Conservation (phyloP, 2,113 vertebrate genomes). For the Salvelinus namaycush region DNA sequence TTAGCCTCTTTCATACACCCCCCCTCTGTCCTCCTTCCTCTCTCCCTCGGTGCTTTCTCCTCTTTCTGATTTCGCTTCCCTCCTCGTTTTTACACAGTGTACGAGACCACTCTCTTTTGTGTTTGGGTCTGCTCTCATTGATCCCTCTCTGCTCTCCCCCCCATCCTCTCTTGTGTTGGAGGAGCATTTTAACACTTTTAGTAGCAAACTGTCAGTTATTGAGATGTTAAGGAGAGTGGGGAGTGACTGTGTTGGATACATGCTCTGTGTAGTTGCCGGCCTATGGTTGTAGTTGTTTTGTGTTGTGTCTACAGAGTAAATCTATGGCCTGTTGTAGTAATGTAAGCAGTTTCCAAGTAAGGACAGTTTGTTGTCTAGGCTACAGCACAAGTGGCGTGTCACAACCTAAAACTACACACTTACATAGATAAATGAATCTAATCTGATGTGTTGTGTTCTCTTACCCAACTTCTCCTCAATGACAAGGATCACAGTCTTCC, state of each 20-base stretch:
- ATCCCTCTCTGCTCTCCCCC: slow-evolving; percentile 4
- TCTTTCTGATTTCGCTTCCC: neutral
- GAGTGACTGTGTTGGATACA: neutral
- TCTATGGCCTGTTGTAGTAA: slow-evolving; percentile 41
- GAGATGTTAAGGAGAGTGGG: too few species aligned
- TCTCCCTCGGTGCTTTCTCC: slow-evolving; percentile 1
- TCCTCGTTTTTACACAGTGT: slow-evolving; percentile 21
- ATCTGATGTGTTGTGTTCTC: too few species aligned
- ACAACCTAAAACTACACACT: too few species aligned
- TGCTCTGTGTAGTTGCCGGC: slow-evolving; percentile 37
- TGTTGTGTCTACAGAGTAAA: neutral
- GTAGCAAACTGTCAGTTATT: slow-evolving; percentile 42
- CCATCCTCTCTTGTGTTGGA: slow-evolving; percentile 18
- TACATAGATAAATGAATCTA: too few species aligned
- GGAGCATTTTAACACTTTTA: slow-evolving; percentile 20
- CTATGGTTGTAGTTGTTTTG: slow-evolving; percentile 48
- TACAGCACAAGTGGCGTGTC: slow-evolving; percentile 64
- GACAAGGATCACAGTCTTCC: too few species aligned
- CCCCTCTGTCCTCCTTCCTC: slow-evolving; percentile 12
- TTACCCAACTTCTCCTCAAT: too few species aligned
- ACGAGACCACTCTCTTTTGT: neutral
- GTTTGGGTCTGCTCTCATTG: neutral
- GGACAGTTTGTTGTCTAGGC: slow-evolving; percentile 48
- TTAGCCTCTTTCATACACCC: slow-evolving; percentile 52
- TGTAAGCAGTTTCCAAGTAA: slow-evolving; percentile 11